A percentile compares a stretch with the other conserved stretches of the same genome.
Evolutionary conservation across 2,888 invertebrate species (phyloP).

Genomic region (Orthonychiurus folsomi): DNA sequence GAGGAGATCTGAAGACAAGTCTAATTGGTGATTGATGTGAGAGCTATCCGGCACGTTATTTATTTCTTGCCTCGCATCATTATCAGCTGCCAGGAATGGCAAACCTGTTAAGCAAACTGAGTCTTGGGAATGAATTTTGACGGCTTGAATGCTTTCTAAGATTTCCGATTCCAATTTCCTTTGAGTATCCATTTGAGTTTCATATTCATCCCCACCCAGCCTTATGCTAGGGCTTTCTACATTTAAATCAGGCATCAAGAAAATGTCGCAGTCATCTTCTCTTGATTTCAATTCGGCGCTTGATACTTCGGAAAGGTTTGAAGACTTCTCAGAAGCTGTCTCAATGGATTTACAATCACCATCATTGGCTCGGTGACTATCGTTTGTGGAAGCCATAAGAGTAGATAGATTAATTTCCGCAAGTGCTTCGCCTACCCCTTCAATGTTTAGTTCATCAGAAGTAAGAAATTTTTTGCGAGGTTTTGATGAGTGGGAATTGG

Average conservation of each 20-base stretch:
- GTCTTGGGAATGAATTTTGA: slow-evolving; percentile 18
- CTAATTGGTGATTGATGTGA: too few relatives aligned
- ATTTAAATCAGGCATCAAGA: not conserved
- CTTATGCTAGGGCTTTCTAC: not conserved
- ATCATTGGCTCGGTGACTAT: not conserved
- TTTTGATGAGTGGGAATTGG: not conserved
- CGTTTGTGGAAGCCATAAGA: slow-evolving; percentile 5
- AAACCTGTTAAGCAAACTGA: not conserved
- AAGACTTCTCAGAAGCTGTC: not conserved
- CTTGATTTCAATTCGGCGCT: too few relatives aligned
- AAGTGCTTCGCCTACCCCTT: slow-evolving; percentile 25
- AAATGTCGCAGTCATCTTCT: too few relatives aligned
- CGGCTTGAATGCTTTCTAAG: slow-evolving; percentile 37
- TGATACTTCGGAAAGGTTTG: too few relatives aligned
- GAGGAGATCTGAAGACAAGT: not conserved
- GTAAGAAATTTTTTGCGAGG: not conserved
- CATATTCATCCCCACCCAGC: not conserved
- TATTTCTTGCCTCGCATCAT: not conserved
- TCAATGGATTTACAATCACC: slow-evolving; percentile 2
- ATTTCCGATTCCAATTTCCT: slow-evolving; percentile 27
- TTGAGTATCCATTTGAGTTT: not conserved
- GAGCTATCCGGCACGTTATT: not conserved
- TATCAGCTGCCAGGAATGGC: not conserved
- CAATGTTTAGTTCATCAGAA: slow-evolving; percentile 17
- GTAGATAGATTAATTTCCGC: slow-evolving; percentile 25